A percentile compares a stretch with the other conserved stretches of the same genome.
These are phyloP conservation scores for Cheilosia impressa DNA, from an alignment of 2,888 invertebrate species.

Conservation along the genomic window DNA sequence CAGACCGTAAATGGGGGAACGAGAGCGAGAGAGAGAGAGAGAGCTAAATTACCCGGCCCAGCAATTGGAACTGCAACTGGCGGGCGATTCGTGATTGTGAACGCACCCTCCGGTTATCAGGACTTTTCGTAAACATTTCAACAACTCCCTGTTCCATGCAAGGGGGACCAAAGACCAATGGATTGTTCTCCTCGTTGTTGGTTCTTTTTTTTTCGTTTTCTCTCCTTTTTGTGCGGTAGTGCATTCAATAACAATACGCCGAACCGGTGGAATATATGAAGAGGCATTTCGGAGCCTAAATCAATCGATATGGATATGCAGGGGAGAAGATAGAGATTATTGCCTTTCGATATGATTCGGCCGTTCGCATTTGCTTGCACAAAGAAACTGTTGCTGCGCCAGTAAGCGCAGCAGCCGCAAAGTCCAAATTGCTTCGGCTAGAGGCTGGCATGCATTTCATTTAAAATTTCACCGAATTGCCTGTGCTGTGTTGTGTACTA, in stretches of 20 bases:
- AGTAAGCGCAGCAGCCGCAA: conserved; percentile 42
- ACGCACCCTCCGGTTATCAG: conserved; percentile 79
- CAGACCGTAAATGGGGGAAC: neutral
- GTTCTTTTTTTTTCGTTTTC: neutral
- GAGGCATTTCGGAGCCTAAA: conserved; percentile 69
- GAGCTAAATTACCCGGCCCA: conserved; percentile 75
- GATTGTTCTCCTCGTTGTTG: conserved; percentile 37
- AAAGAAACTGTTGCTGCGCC: conserved; percentile 60
- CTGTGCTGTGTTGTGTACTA: conserved; percentile 14
- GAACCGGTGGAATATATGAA: conserved; percentile 53
- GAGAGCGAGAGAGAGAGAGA: neutral
- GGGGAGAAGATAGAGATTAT: conserved; percentile 67
- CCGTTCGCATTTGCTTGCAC: conserved; percentile 53
- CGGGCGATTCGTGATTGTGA: conserved; percentile 80
- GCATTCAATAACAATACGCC: conserved; percentile 69
- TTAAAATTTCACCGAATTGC: conserved; percentile 58
- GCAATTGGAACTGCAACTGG: conserved; percentile 76
- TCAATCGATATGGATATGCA: conserved; percentile 72
- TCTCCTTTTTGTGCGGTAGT: conserved; percentile 60
- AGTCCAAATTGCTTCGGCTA: conserved; percentile 63
- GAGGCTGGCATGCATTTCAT: conserved; percentile 72
- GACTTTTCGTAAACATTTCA: conserved; percentile 78
- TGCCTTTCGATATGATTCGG: conserved; percentile 69
- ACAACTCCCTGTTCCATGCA: conserved; percentile 76
- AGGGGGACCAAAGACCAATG: conserved; percentile 39